These are phyloP conservation scores for Leucopsar rothschildi DNA, from an alignment of 2,113 vertebrate genomes.

Conservation along the genomic window DNA sequence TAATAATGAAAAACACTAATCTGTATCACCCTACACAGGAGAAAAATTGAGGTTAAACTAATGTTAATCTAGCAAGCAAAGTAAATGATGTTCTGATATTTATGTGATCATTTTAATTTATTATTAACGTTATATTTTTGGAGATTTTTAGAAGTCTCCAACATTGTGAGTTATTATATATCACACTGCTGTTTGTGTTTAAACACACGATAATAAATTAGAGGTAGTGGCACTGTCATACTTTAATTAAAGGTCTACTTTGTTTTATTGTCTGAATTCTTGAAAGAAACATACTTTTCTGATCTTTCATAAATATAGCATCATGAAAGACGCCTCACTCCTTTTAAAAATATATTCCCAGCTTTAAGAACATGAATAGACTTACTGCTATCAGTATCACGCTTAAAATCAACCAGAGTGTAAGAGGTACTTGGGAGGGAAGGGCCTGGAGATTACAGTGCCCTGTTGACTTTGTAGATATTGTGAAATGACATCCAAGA, in stretches of 20 bases:
- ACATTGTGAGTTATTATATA: not conserved
- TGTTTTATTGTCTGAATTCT: not conserved
- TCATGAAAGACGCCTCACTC: not conserved
- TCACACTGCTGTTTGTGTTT: not conserved
- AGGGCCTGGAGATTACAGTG: not conserved
- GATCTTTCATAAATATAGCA: not conserved
- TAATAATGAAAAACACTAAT: not conserved
- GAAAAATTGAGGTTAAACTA: conserved; percentile 20
- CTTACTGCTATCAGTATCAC: not conserved
- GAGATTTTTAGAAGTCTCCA: not conserved
- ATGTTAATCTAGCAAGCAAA: conserved; percentile 33
- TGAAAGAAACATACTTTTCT: not conserved
- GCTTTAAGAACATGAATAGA: not conserved
- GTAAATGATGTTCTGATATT: not conserved
- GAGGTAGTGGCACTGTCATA: not conserved
- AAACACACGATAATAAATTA: not conserved
- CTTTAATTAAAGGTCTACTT: not conserved
- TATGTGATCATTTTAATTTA: not conserved
- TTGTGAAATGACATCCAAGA: not conserved
- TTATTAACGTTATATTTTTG: not conserved
- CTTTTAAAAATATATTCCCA: not conserved
- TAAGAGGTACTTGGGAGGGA: not conserved
- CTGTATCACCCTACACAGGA: not conserved
- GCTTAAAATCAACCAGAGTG: not conserved
- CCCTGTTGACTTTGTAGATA: not conserved